Evolutionary conservation across 2,888 invertebrate genomes (phyloP).

Genomic region (Tachina fera): DNA sequence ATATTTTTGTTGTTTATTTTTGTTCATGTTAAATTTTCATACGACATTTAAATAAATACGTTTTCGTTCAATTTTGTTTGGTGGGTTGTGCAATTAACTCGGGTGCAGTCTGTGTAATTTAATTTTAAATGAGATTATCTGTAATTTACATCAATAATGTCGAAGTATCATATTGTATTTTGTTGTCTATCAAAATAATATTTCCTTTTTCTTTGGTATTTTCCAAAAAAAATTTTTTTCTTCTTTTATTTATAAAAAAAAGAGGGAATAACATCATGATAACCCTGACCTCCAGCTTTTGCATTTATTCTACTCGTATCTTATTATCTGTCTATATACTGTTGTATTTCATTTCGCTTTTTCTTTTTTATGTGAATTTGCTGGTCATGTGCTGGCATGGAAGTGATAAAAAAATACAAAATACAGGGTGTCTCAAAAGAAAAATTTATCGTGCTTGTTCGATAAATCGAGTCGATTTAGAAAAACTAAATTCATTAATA

Average conservation of each 20-base stretch:
- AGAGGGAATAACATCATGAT: conserved; percentile 32
- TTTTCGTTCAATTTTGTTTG: too few species aligned
- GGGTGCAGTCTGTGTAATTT: background rate
- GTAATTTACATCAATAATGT: background rate
- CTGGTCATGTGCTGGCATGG: conserved; percentile 45
- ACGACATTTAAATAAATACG: too few species aligned
- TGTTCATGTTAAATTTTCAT: too few species aligned
- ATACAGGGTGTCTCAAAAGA: background rate
- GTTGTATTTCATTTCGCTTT: background rate
- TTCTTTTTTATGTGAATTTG: background rate
- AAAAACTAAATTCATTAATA: too few species aligned
- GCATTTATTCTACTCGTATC: conserved; percentile 21
- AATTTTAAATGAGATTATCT: background rate
- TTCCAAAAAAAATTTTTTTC: conserved; percentile 3
- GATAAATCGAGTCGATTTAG: too few species aligned
- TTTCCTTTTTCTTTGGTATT: conserved; percentile 10
- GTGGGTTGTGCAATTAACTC: background rate
- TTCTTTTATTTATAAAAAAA: conserved; percentile 28
- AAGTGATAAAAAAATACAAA: conserved; percentile 57
- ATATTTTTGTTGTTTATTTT: too few species aligned
- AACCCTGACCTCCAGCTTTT: conserved; percentile 65
- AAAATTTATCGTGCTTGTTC: background rate
- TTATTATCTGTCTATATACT: conserved; percentile 18
- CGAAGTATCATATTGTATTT: background rate
- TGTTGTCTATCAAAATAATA: conserved; percentile 17